Percentiles rank a stretch among this genome's conserved stretches.
Evolutionary conservation across 2,888 invertebrate species (phyloP).

Genomic region (Brachyptera risi): DNA sequence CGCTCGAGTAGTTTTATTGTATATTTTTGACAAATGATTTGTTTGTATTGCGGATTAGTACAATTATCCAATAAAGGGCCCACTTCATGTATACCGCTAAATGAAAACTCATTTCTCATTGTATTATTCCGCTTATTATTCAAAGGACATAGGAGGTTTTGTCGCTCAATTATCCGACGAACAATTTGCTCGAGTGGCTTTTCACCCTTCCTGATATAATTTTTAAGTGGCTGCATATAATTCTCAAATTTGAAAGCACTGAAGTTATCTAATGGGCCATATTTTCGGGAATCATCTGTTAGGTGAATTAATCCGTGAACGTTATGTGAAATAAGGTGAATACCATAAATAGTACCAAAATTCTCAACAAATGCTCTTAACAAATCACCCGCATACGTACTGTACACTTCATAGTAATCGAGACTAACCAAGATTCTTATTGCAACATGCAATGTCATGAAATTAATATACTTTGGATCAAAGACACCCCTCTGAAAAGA

Average conservation of each 20-base stretch:
- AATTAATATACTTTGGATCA: conserved; percentile 33
- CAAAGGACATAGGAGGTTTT: too few species aligned
- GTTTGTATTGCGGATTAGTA: background rate
- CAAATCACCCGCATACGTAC: conserved; percentile 34
- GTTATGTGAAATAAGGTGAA: conserved; percentile 35
- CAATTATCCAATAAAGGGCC: background rate
- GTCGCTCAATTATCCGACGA: background rate
- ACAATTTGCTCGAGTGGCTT: conserved; percentile 28
- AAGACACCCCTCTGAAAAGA: conserved; percentile 22
- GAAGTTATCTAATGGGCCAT: conserved; percentile 33
- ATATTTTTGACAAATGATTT: background rate
- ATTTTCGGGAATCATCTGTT: conserved; percentile 33
- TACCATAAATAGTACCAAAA: conserved; percentile 35
- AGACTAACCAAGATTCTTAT: conserved; percentile 34
- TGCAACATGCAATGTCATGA: conserved; percentile 33
- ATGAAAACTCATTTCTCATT: background rate
- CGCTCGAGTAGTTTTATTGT: background rate
- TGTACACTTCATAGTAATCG: conserved; percentile 31
- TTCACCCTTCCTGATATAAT: conserved; percentile 22
- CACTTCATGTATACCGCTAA: background rate
- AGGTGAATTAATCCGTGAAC: conserved; percentile 37
- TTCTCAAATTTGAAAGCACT: conserved; percentile 37
- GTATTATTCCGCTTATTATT: too few species aligned
- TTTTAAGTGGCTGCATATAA: conserved; percentile 30
- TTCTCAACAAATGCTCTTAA: conserved; percentile 35